phyloP scores from a whole-genome alignment of 1,140 invertebrate genomes.

The Drosophila obscura region DNA sequence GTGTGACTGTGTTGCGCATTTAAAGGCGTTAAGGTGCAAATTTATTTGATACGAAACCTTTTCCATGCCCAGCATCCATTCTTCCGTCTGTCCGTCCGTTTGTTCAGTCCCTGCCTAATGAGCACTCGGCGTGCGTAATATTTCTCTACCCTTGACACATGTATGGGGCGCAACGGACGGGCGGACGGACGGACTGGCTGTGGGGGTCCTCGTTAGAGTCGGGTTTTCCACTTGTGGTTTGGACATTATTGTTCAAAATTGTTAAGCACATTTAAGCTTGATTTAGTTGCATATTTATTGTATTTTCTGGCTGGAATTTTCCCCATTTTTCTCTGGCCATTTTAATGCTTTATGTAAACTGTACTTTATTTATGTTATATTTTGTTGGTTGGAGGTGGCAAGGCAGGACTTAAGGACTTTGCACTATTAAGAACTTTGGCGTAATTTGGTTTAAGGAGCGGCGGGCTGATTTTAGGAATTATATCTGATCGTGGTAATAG shows the following conservation, averaged over 20 bases:
- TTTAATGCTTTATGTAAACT: conserved; percentile 78
- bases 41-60: conserved; percentile 75
- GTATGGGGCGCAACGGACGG: conserved; percentile 31
- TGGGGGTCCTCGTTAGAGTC: conserved; percentile 65
- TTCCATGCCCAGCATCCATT: conserved; percentile 57
- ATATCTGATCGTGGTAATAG: neutral
- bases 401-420: conserved; percentile 3
- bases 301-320: conserved; percentile 48
- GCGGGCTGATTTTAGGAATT: neutral
- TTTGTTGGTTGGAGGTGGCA: neutral
- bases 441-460: too few species aligned
- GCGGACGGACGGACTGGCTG: conserved; percentile 24
- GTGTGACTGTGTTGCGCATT: conserved; percentile 66
- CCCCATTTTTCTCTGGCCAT: conserved; percentile 32
- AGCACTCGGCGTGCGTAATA: conserved; percentile 70
- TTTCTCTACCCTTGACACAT: conserved; percentile 74
- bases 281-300: conserved; percentile 82
- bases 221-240: conserved; percentile 76
- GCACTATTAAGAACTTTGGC: neutral
- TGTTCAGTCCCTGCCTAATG: conserved; percentile 24
- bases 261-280: conserved; percentile 81
- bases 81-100: conserved; percentile 38
- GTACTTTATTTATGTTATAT: conserved; percentile 41
- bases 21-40: conserved; percentile 82
- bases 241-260: conserved; percentile 79